These are phyloP conservation scores for Gallinago stenura DNA, from an alignment of 2,797 vertebrate species.

Conservation along the genomic window DNA sequence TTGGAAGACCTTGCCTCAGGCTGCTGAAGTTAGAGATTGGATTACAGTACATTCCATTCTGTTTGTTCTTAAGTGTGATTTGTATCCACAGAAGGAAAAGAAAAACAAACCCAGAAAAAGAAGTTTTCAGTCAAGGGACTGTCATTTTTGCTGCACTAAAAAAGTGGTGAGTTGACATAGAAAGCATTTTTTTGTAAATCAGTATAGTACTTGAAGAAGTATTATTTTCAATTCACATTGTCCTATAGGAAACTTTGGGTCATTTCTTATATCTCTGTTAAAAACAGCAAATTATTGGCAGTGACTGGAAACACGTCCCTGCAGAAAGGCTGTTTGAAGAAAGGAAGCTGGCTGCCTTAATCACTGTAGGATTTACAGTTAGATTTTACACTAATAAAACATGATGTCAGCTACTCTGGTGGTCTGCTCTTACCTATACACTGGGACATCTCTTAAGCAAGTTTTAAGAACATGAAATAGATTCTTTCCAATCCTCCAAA, in stretches of 20 bases:
- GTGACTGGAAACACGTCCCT: neutral
- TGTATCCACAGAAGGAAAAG: neutral
- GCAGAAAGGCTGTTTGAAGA: neutral
- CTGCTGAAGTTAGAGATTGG: neutral
- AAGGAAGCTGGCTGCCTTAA: neutral
- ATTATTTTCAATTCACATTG: neutral
- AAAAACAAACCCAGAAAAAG: neutral
- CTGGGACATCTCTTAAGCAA: neutral
- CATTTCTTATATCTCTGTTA: neutral
- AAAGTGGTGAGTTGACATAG: neutral
- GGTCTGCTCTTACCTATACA: neutral
- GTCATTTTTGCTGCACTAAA: neutral
- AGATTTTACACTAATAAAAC: neutral
- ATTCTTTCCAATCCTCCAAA: neutral
- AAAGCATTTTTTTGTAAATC: neutral
- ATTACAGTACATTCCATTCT: neutral
- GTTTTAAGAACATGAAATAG: neutral
- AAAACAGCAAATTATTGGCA: neutral
- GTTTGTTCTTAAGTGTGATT: neutral
- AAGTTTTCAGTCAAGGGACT: neutral
- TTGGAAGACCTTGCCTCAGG: neutral
- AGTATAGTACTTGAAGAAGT: neutral
- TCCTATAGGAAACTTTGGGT: neutral
- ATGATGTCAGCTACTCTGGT: neutral
- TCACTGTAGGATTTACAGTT: neutral